Base-by-base conservation (phyloP, 2,888 invertebrate species). In the Ommatoiulus sabulosus region DNA sequence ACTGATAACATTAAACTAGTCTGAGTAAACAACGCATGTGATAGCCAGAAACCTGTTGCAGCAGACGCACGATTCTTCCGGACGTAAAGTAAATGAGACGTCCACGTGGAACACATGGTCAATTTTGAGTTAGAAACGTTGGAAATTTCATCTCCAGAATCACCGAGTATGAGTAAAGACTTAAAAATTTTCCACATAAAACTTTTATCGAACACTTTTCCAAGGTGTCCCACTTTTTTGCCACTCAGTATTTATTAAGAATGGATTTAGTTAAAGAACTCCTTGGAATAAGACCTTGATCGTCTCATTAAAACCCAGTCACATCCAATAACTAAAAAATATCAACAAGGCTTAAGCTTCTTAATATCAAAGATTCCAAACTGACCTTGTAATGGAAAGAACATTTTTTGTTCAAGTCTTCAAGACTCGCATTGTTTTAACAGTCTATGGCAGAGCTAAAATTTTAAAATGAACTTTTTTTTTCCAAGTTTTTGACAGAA, bases 311-410 rank as follows among this genome's bases (percentile, higher is more conserved):
- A 80, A 80, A 35, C 24, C 80, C 10, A 80, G 80, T 80, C 80
- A 80, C 80, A 80, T 80, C 35, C 35, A 80, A 80, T 80, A 80
- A 1, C 35, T 35, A 80, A 80, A 80, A 80, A 80, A 80, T 80
- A 80, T 80, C 80, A 80, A 24, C 80, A 80, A 20, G 35, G 80
- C 52, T 24, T 80, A 80, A 80, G 7, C 35, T 35, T 20, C 12
- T 20, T 80, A 80, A 80, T 24, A 24, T 80, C 12, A 80, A 80
- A 80, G 12, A 80, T 80, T 80, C 35, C 35, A 80, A 35, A 12
- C 24, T 80, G 80, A 20, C 80, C 80, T 80, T 80, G 80, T 80
- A 35, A 7, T 80, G 35, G 10, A 57, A 10, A 15, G 35, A 35
- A 35, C 12, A 10, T 24, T 80, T 80, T 80, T 20, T 20, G 3